Percentiles rank a stretch among this genome's conserved stretches.
Conservation (phyloP, 2,797 vertebrate species). For the Clamator glandarius region DNA sequence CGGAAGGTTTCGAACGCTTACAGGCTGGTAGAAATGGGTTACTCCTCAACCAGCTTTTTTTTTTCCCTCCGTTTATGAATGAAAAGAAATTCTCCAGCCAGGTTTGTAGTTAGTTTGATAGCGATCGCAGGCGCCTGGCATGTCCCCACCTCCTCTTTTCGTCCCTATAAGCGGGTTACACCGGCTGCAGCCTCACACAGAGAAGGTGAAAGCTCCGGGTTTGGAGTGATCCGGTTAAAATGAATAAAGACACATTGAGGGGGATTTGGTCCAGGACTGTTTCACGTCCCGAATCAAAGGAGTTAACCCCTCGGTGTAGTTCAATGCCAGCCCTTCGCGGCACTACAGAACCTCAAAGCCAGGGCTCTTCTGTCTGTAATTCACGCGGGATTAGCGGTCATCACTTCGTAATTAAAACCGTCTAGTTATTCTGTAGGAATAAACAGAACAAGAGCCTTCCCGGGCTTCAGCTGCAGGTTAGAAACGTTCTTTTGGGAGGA, state of each 20-base stretch:
- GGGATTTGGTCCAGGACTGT: neutral
- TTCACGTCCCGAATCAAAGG: neutral
- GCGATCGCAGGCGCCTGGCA: neutral
- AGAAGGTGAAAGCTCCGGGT: neutral
- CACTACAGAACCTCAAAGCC: neutral
- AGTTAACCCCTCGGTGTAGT: neutral
- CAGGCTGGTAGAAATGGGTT: constrained; percentile 70
- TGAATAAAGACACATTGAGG: neutral
- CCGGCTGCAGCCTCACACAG: neutral
- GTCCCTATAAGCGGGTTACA: neutral
- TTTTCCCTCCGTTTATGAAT: neutral
- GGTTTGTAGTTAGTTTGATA: neutral
- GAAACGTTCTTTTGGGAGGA: neutral
- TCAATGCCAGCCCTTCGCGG: neutral
- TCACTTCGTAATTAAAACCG: neutral
- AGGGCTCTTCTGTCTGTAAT: neutral
- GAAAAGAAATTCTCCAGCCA: neutral
- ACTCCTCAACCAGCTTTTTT: neutral
- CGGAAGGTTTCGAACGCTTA: constrained; percentile 66
- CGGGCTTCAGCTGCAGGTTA: neutral
- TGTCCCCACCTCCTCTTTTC: neutral
- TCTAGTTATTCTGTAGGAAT: neutral
- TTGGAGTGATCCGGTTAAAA: neutral
- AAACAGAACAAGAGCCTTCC: neutral
- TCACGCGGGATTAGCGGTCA: neutral